phyloP scores from a whole-genome alignment of 2,888 invertebrate genomes.

The Troglohyphantes excavatus region DNA sequence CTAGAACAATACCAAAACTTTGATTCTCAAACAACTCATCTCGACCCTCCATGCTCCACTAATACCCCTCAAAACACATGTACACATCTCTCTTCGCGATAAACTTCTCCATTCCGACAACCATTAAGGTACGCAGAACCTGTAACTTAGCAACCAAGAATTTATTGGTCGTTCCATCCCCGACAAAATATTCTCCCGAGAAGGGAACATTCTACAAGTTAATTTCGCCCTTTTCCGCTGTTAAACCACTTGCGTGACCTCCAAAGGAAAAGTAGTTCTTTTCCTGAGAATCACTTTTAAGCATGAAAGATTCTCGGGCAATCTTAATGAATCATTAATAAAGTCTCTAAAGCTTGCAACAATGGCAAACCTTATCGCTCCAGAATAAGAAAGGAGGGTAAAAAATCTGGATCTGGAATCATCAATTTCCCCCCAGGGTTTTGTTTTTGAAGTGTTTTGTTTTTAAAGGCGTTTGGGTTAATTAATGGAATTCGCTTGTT shows the following conservation, averaged over 20 bases:
- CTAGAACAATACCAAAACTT: too few relatives aligned
- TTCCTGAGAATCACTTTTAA: slow-evolving; percentile 1
- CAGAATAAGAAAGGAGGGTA: neutral
- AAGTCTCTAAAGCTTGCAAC: slow-evolving; percentile 13
- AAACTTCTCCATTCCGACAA: neutral
- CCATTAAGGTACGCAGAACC: neutral
- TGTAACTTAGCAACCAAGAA: neutral
- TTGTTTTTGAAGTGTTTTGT: neutral
- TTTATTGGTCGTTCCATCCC: neutral
- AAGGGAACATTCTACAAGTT: neutral
- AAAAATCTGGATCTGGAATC: neutral
- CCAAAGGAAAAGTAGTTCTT: neutral
- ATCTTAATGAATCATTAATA: slow-evolving; percentile 59
- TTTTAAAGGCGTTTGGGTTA: neutral
- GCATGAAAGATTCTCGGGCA: neutral
- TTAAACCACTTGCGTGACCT: neutral
- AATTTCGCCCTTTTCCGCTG: neutral
- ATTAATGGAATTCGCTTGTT: neutral
- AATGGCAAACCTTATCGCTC: slow-evolving; percentile 20
- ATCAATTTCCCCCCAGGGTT: neutral
- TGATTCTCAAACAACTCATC: too few relatives aligned
- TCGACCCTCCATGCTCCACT: too few relatives aligned
- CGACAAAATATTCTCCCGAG: neutral
- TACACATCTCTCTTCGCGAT: neutral
- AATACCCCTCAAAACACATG: neutral